Evolutionary conservation across 2,888 invertebrate genomes (phyloP), one percentile per base, ranked within the genome.

Genomic region (Palloptera scutellata): DNA sequence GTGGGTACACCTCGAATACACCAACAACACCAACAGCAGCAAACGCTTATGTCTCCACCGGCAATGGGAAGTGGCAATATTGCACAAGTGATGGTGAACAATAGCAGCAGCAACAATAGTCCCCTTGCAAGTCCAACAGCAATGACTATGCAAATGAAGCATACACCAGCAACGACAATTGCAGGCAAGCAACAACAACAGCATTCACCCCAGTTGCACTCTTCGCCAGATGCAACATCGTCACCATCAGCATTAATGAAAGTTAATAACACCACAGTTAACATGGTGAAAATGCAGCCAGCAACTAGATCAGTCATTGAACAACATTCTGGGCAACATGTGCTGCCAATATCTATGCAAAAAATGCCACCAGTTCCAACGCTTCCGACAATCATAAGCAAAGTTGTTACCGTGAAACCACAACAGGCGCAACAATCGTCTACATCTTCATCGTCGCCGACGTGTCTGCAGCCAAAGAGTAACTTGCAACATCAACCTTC

Each of bases 371-470:
- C 80, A 6, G 72, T 79, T 67, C 77, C 80, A 5, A 75, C 79
- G 17, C 80, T 81, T 64, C 79, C 81, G 11, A 78, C 84, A 4
- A 80, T 82, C 48, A 81, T 82, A 6, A 84, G 81, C 66, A 83
- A 83, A 68, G 83, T 83, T 20, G 83, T 80, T 0, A 79, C 78
- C 0, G 82, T 83, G 59, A 81, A 81, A 64, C 80, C 81, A 2
- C 82, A 81, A 61, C 83, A 83, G 63, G 80, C 80, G 1, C 79
- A 80, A 11, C 79, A 80, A 59, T 74, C 78, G 0, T 74, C 78
- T 58, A 74, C 75, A 12, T 42, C 69, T n/a, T 10, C 76, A 0
- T 73, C 76, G 51, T 73, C 76, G 55, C 73, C 75, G 13, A 72
- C 64, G 11, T 40, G 43, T 71, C 77, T 30, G 72, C 76, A 5